A percentile compares a stretch with the other conserved stretches of the same genome.
Conservation (phyloP, 1,140 invertebrate genomes). For the Homalodisca vitripennis region DNA sequence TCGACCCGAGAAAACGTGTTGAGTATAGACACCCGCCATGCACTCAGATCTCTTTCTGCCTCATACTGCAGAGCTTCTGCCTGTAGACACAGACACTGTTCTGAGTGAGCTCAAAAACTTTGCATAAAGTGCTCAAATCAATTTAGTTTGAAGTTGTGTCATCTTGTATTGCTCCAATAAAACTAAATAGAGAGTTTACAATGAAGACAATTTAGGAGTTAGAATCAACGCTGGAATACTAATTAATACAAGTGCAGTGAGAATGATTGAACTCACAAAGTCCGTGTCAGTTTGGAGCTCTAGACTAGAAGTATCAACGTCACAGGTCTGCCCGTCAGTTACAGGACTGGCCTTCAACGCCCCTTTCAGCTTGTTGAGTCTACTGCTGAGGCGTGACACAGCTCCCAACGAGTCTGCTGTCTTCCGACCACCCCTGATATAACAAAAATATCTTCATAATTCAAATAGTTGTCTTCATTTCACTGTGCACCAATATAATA, state of each 20-base stretch:
- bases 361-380: slow-evolving; percentile 51
- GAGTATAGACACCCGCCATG: slow-evolving; percentile 68
- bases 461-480: too few species aligned
- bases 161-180: too few species aligned
- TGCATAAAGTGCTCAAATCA: too few species aligned
- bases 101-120: not conserved
- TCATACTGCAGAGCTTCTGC: slow-evolving; percentile 52
- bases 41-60: slow-evolving; percentile 60
- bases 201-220: too few species aligned
- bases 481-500: too few species aligned
- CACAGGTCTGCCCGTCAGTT: slow-evolving; percentile 47
- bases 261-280: slow-evolving; percentile 38
- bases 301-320: slow-evolving; percentile 36
- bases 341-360: slow-evolving; percentile 48
- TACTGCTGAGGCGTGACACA: slow-evolving; percentile 49
- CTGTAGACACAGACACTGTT: slow-evolving; percentile 38
- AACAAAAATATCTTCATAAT: too few species aligned
- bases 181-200: too few species aligned
- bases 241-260: too few species aligned
- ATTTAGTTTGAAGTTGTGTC: too few species aligned
- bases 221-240: too few species aligned
- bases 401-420: slow-evolving; percentile 45
- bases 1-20: slow-evolving; percentile 54
- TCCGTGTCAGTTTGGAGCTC: slow-evolving; percentile 40
- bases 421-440: slow-evolving; percentile 39